phyloP scores from a whole-genome alignment of 2,888 invertebrate genomes.

The Platynereis dumerilii region DNA sequence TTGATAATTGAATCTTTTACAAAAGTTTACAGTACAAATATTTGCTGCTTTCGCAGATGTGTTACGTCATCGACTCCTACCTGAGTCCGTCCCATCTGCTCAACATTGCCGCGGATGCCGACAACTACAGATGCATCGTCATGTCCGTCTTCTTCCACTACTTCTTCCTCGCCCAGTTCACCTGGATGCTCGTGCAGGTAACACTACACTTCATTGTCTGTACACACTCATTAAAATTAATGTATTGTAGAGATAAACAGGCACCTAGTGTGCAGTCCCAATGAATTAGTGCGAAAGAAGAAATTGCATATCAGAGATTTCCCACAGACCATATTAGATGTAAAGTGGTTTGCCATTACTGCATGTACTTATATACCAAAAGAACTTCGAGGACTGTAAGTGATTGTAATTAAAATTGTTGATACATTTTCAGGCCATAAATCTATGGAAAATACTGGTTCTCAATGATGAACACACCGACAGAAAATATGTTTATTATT shows the following conservation, averaged over 20 bases:
- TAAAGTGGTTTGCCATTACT: too few relatives aligned
- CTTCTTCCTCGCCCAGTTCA: conserved; percentile 60
- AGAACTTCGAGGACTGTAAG: too few relatives aligned
- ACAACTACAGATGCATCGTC: conserved; percentile 58
- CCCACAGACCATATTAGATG: too few relatives aligned
- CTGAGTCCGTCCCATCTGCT: conserved; percentile 53
- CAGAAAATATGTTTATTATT: conserved; percentile 55
- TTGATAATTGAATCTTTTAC: too few relatives aligned
- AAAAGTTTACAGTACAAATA: conserved; percentile 57
- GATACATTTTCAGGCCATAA: conserved; percentile 46
- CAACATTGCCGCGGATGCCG: conserved; percentile 37
- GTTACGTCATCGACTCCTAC: conserved; percentile 56
- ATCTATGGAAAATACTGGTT: conserved; percentile 58
- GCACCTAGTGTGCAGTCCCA: too few relatives aligned
- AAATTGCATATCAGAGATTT: too few relatives aligned
- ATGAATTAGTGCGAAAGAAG: too few relatives aligned
- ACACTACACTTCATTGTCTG: not conserved
- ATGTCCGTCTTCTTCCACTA: conserved; percentile 59
- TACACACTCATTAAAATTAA: too few relatives aligned
- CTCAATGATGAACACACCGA: conserved; percentile 62
- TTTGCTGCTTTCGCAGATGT: conserved; percentile 43
- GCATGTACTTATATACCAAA: too few relatives aligned
- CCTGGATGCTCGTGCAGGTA: conserved; percentile 60
- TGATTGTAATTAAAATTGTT: too few relatives aligned
- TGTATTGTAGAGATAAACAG: too few relatives aligned